Conservation (phyloP, 2,888 invertebrate genomes). For the Lomographa bimaculata region DNA sequence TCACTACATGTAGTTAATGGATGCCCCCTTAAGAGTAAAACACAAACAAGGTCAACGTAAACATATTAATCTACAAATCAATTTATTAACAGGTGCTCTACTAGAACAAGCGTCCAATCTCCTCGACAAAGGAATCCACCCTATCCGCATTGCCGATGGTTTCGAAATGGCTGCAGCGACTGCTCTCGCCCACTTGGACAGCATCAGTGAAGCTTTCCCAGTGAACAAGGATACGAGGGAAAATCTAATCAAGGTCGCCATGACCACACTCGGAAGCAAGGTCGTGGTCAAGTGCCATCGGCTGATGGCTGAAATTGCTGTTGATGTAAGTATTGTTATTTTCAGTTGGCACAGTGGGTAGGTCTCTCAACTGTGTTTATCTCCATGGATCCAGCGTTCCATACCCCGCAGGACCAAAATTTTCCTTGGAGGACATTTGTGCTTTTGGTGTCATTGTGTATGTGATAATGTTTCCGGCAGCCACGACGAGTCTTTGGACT, state of each 20-base stretch:
- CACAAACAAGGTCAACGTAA: too few relatives aligned
- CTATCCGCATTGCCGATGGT: constrained; percentile 99
- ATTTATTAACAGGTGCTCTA: constrained; percentile 87
- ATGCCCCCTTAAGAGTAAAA: too few relatives aligned
- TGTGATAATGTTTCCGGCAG: too few relatives aligned
- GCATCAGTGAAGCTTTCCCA: constrained; percentile 94
- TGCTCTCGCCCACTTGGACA: constrained; percentile 93
- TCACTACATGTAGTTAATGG: too few relatives aligned
- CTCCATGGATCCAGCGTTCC: too few relatives aligned
- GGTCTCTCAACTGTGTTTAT: too few relatives aligned
- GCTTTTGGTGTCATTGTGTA: too few relatives aligned
- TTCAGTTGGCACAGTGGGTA: too few relatives aligned
- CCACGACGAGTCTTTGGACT: too few relatives aligned
- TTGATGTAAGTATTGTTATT: constrained; percentile 78
- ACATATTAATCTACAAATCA: too few relatives aligned
- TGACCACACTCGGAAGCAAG: constrained; percentile 99
- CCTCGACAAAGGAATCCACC: constrained; percentile 98
- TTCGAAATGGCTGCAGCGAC: constrained; percentile 97
- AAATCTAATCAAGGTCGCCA: constrained; percentile 96
- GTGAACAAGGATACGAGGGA: constrained; percentile 93
- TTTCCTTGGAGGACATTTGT: too few relatives aligned
- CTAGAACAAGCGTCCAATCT: constrained; percentile 97
- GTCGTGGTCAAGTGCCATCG: constrained; percentile 98
- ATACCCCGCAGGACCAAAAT: too few relatives aligned
- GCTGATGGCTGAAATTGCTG: constrained; percentile 99